These are phyloP conservation scores for Agapornis roseicollis DNA, from an alignment of 2,113 vertebrate species.

Conservation along the genomic window DNA sequence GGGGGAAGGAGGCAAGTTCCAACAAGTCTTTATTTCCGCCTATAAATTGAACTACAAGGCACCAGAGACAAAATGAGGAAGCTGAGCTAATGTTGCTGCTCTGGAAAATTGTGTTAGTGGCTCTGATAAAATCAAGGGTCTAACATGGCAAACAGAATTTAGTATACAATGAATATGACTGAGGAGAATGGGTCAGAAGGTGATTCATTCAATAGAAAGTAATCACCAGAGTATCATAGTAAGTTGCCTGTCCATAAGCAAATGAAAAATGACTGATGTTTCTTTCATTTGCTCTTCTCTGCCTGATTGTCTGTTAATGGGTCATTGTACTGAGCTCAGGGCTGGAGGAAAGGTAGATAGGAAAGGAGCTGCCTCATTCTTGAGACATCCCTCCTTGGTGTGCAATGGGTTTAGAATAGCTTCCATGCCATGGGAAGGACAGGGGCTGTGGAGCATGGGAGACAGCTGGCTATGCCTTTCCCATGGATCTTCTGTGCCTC, in stretches of 20 bases:
- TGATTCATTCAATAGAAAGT: slow-evolving; percentile 42
- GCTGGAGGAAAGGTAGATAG: background rate
- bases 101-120: slow-evolving; percentile 59
- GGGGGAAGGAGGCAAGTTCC: slow-evolving; percentile 5
- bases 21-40: slow-evolving; percentile 57
- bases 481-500: background rate
- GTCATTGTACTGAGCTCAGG: background rate
- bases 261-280: slow-evolving; percentile 42
- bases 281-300: background rate
- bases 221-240: slow-evolving; percentile 43
- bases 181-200: slow-evolving; percentile 23
- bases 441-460: background rate
- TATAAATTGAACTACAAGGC: slow-evolving; percentile 53
- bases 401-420: background rate
- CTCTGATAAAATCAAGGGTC: slow-evolving; percentile 52
- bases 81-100: slow-evolving; percentile 49
- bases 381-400: background rate
- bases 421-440: fast-evolving
- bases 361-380: background rate
- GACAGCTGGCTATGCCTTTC: background rate
- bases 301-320: background rate
- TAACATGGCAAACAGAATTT: slow-evolving; percentile 58
- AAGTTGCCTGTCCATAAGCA: slow-evolving; percentile 42
- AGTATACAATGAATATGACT: slow-evolving; percentile 53
- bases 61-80: slow-evolving; percentile 58